A percentile compares a stretch with the other conserved stretches of the same genome.
These are phyloP conservation scores for Drosophila navojoa DNA, from an alignment of 1,140 invertebrate genomes.

Conservation along the genomic window DNA sequence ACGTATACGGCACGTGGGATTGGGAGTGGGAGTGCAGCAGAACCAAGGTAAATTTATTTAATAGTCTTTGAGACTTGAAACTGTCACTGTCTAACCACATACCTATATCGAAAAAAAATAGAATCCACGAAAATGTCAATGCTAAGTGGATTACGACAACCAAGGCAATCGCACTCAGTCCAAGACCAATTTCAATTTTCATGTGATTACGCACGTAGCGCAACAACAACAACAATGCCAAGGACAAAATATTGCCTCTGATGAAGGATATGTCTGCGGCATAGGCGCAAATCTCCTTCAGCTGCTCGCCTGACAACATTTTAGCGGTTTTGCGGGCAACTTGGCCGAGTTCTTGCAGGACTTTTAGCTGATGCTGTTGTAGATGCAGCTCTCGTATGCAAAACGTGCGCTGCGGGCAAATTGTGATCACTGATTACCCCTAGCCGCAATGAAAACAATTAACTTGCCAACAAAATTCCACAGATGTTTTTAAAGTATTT, in stretches of 20 bases:
- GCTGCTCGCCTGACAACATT: constrained; percentile 75
- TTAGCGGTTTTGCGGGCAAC: constrained; percentile 77
- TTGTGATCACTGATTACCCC: neutral
- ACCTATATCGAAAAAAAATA: too few relatives aligned
- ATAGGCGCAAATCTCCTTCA: constrained; percentile 62
- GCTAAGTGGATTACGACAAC: constrained; percentile 55
- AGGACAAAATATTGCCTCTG: constrained; percentile 14
- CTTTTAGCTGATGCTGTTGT: constrained; percentile 78
- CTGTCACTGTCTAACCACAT: constrained; percentile 69
- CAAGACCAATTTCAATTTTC: constrained; percentile 10
- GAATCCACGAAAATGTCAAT: constrained; percentile 44
- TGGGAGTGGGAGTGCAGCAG: neutral
- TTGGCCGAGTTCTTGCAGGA: constrained; percentile 78
- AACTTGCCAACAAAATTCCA: constrained; percentile 47
- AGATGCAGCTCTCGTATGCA: constrained; percentile 82
- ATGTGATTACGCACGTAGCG: constrained; percentile 21
- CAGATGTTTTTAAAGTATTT: too few relatives aligned
- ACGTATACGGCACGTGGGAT: constrained; percentile 11
- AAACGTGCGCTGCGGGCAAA: constrained; percentile 66
- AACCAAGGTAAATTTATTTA: constrained; percentile 32
- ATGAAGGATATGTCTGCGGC: constrained; percentile 10
- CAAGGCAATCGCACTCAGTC: constrained; percentile 6
- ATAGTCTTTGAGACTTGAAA: constrained; percentile 34
- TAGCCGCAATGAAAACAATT: neutral
- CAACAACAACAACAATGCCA: constrained; percentile 25